Conservation (phyloP, 2,113 vertebrate genomes). For the Actinemys pallida region DNA sequence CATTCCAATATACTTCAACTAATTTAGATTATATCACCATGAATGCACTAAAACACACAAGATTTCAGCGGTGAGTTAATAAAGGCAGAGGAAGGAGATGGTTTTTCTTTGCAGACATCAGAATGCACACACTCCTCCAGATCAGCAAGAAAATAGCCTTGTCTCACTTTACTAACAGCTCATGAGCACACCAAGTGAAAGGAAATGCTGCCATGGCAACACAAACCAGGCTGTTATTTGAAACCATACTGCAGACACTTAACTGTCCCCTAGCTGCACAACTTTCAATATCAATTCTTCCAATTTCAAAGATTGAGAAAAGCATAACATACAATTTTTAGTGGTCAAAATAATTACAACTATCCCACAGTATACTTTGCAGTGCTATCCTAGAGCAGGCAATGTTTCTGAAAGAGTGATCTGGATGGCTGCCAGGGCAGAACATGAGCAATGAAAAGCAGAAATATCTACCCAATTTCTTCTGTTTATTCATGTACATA, state of each 20-base stretch:
- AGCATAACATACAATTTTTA: background rate
- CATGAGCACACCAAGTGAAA: constrained; percentile 83
- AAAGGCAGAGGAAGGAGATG: constrained; percentile 17
- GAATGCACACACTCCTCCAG: background rate
- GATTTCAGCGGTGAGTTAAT: background rate
- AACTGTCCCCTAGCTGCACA: background rate
- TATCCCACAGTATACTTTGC: background rate
- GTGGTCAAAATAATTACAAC: background rate
- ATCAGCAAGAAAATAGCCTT: constrained; percentile 79
- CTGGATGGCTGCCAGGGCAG: background rate
- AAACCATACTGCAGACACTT: constrained; percentile 72
- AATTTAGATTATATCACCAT: background rate
- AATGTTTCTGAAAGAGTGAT: rapidly evolving
- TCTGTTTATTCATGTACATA: background rate
- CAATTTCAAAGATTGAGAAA: background rate
- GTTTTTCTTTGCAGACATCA: background rate
- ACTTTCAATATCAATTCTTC: background rate
- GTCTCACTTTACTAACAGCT: constrained; percentile 87
- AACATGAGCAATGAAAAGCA: background rate
- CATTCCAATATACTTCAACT: background rate
- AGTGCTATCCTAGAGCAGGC: background rate
- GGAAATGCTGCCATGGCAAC: constrained; percentile 90
- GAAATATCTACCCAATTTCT: background rate
- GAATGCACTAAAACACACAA: background rate
- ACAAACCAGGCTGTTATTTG: constrained; percentile 86